Conservation (phyloP, 2,113 vertebrate genomes). For the Hepsetus odoe region DNA sequence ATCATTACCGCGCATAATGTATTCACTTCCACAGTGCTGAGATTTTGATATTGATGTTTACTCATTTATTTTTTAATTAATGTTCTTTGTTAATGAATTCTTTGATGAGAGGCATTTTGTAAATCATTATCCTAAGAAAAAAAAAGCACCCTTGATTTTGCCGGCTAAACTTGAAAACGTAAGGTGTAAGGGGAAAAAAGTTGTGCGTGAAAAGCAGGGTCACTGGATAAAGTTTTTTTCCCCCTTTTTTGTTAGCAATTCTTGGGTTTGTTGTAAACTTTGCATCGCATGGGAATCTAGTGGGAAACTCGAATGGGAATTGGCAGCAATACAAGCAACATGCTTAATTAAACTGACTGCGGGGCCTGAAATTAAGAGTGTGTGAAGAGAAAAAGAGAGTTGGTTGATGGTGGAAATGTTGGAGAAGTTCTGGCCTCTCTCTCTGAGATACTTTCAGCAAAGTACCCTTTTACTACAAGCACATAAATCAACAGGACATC, state of each 20-base stretch:
- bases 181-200: slow-evolving; percentile 73
- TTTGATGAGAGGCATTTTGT: slow-evolving; percentile 87
- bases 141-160: slow-evolving; percentile 61
- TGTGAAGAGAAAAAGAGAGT: slow-evolving; percentile 51
- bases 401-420: slow-evolving; percentile 53
- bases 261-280: slow-evolving; percentile 45
- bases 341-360: slow-evolving; percentile 53
- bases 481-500: not conserved
- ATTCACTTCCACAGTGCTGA: slow-evolving; percentile 83
- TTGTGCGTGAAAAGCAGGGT: slow-evolving; percentile 60
- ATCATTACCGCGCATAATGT: slow-evolving; percentile 88
- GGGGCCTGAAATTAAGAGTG: slow-evolving; percentile 55
- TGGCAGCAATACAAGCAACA: slow-evolving; percentile 21
- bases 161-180: slow-evolving; percentile 64
- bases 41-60: slow-evolving; percentile 84
- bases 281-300: slow-evolving; percentile 44
- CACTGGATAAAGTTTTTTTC: slow-evolving; percentile 70
- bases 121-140: slow-evolving; percentile 78
- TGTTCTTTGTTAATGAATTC: slow-evolving; percentile 84
- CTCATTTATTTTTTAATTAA: slow-evolving; percentile 86
- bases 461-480: not conserved
- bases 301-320: slow-evolving; percentile 47
- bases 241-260: slow-evolving; percentile 48
- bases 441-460: slow-evolving; percentile 67
- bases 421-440: slow-evolving; percentile 67